Evolutionary conservation across 2,888 invertebrate genomes (phyloP).

Genomic region (Stenodera caucasica): DNA sequence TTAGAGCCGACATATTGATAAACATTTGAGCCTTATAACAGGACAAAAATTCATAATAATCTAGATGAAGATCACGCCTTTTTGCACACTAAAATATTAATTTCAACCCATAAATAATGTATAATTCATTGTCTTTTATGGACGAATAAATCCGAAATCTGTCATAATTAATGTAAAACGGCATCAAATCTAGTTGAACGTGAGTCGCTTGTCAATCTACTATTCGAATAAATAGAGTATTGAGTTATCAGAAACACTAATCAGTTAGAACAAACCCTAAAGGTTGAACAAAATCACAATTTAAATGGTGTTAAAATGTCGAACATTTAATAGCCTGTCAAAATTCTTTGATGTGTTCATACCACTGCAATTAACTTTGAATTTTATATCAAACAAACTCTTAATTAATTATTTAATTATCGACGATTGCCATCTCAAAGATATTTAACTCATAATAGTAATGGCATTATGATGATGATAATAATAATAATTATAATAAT

Average conservation of each 20-base stretch:
- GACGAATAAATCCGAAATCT: constrained; percentile 21
- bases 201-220: constrained; percentile 22
- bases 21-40: no score
- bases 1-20: no score
- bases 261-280: constrained; percentile 27
- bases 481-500: no score
- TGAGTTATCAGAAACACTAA: constrained; percentile 27
- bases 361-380: constrained; percentile 16
- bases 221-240: constrained; percentile 26
- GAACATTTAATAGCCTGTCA: constrained; percentile 27
- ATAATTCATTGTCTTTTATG: constrained; percentile 6
- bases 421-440: constrained; percentile 19
- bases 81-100: no score
- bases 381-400: constrained; percentile 23
- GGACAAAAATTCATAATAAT: no score
- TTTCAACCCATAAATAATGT: constrained; percentile 10
- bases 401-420: constrained; percentile 25
- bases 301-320: constrained; percentile 22
- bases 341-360: constrained; percentile 25
- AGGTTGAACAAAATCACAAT: constrained; percentile 22
- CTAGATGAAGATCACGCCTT: no score
- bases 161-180: constrained; percentile 19
- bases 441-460: constrained; percentile 8
- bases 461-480: no score
- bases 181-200: constrained; percentile 18